Percentiles rank a stretch among this genome's conserved stretches.
Conservation (phyloP, 2,113 vertebrate genomes). For the Thamnaconus septentrionalis region DNA sequence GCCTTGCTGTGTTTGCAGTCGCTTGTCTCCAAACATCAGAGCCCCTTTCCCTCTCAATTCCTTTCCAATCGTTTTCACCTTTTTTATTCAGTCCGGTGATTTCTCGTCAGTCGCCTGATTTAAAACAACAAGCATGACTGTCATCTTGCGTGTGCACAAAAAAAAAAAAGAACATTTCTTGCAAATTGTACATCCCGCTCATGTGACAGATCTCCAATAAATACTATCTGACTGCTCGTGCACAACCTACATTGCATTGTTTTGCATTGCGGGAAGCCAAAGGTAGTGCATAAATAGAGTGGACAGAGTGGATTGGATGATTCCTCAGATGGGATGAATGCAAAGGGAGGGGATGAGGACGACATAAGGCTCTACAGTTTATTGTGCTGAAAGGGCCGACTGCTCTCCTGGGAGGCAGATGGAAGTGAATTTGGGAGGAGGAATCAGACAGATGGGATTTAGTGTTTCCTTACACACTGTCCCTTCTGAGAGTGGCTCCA, state of each 20-base stretch:
- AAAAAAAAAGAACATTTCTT: constrained; percentile 1
- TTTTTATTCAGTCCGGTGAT: no score
- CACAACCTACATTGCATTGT: background rate
- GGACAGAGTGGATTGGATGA: background rate
- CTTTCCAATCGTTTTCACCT: no score
- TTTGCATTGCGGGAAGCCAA: background rate
- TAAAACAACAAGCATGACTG: no score
- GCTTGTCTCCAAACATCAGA: background rate
- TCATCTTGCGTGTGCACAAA: background rate
- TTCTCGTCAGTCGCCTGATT: no score
- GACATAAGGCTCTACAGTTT: background rate
- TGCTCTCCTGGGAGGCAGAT: constrained; percentile 51
- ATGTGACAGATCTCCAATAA: no score
- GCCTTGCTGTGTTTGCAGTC: background rate
- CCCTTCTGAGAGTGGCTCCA: constrained; percentile 5
- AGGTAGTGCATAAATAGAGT: background rate
- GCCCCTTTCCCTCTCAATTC: background rate
- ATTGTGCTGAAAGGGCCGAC: constrained; percentile 41
- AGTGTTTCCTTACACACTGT: constrained; percentile 20
- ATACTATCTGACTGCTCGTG: background rate
- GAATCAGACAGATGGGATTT: constrained; percentile 51
- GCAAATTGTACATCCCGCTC: no score
- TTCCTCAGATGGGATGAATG: background rate
- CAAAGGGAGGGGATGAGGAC: no score
- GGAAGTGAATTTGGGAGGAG: constrained; percentile 23